Percentiles rank a stretch among this genome's conserved stretches.
Evolutionary conservation across 2,113 vertebrate genomes (phyloP).

Genomic region (Protobothrops mucrosquamatus): DNA sequence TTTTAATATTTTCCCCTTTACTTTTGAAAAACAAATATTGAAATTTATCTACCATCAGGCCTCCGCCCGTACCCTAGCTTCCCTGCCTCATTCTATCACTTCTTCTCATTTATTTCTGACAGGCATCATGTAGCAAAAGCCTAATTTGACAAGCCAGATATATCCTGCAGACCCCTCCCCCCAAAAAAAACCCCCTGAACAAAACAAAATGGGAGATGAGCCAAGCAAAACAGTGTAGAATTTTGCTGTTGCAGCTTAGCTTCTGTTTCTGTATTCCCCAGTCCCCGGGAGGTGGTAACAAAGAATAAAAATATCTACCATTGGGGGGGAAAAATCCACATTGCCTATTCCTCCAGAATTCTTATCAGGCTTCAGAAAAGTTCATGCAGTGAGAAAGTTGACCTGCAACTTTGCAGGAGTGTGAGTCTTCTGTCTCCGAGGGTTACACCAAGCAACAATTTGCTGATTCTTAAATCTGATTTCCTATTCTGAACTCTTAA

Average conservation of each 20-base stretch:
- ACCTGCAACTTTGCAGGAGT: no score
- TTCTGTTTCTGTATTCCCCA: neutral
- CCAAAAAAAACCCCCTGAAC: neutral
- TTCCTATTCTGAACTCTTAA: neutral
- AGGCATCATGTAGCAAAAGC: constrained; percentile 23
- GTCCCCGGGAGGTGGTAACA: neutral
- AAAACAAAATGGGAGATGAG: neutral
- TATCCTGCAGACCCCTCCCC: neutral
- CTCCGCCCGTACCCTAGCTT: neutral
- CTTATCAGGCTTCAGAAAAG: neutral
- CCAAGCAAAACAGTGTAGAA: neutral
- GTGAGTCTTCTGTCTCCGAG: neutral
- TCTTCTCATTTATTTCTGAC: constrained; percentile 46
- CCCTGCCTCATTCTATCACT: neutral
- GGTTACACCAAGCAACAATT: neutral
- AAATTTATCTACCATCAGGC: constrained; percentile 36
- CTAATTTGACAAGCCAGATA: constrained; percentile 21
- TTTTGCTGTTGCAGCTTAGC: neutral
- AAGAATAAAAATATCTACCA: neutral
- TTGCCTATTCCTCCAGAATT: fast-evolving
- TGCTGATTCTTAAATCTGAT: neutral
- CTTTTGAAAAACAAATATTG: constrained; percentile 29
- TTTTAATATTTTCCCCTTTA: constrained; percentile 24
- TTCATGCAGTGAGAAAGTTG: fast-evolving
- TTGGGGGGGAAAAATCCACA: fast-evolving